These are phyloP conservation scores for Cryptosula pallasiana DNA, from an alignment of 2,888 invertebrate species.

Conservation along the genomic window DNA sequence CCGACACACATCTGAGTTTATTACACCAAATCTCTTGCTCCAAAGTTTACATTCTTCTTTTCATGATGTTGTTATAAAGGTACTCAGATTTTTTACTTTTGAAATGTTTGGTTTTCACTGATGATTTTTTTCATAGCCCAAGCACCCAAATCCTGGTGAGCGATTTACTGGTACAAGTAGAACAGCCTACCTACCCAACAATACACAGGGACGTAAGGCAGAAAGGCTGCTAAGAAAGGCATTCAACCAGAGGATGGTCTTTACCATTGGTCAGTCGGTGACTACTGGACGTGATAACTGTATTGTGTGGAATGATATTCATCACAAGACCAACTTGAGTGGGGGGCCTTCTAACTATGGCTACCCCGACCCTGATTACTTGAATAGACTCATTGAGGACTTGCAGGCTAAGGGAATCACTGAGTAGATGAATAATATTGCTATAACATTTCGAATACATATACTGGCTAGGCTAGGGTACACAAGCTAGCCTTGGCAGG, in stretches of 20 bases:
- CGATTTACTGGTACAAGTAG: constrained; percentile 34
- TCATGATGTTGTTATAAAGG: too few species aligned
- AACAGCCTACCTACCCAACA: constrained; percentile 40
- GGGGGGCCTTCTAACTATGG: constrained; percentile 42
- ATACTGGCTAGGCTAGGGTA: constrained; percentile 25
- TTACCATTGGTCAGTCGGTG: constrained; percentile 41
- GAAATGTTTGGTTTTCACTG: too few species aligned
- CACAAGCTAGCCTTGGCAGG: constrained; percentile 5
- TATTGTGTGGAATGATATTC: constrained; percentile 46
- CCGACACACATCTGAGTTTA: too few species aligned
- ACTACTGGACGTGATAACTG: constrained; percentile 37
- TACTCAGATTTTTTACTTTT: too few species aligned
- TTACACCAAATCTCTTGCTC: too few species aligned
- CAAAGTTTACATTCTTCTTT: too few species aligned
- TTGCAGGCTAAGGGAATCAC: constrained; percentile 38
- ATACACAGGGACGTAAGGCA: constrained; percentile 35
- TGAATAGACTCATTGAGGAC: constrained; percentile 37
- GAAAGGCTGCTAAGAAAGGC: constrained; percentile 36
- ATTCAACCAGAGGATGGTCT: constrained; percentile 38
- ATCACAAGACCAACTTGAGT: constrained; percentile 40
- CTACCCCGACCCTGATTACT: constrained; percentile 40
- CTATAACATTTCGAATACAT: constrained; percentile 26
- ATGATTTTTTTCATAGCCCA: background rate
- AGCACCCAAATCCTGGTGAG: constrained; percentile 39
- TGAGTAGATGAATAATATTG: too few species aligned